These are phyloP conservation scores for Catocala nupta DNA, from an alignment of 2,888 invertebrate species.

Conservation along the genomic window DNA sequence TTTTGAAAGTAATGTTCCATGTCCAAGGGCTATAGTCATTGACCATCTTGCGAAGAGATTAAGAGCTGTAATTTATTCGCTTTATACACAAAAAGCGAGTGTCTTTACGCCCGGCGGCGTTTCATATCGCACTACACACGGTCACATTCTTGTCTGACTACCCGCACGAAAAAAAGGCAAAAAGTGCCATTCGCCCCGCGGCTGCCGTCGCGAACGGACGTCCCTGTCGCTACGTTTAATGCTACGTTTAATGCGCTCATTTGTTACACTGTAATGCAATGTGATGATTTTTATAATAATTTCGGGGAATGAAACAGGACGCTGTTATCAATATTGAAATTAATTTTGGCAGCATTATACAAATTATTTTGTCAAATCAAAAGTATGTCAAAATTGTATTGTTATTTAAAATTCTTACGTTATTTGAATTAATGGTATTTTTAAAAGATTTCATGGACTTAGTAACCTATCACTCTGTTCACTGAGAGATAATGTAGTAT, in stretches of 20 bases:
- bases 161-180: conserved; percentile 65
- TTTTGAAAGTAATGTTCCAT: conserved; percentile 38
- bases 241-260: conserved; percentile 63
- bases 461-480: too few species aligned
- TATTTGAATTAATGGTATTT: too few species aligned
- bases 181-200: conserved; percentile 65
- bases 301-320: conserved; percentile 23
- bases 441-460: too few species aligned
- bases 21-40: conserved; percentile 53
- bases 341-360: neutral
- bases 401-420: too few species aligned
- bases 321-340: conserved; percentile 6
- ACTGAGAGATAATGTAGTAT: too few species aligned
- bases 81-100: conserved; percentile 62
- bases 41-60: conserved; percentile 55
- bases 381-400: too few species aligned
- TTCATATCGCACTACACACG: conserved; percentile 76
- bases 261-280: conserved; percentile 61
- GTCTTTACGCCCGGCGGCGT: conserved; percentile 68
- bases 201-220: conserved; percentile 68
- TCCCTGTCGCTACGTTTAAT: conserved; percentile 71
- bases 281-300: conserved; percentile 41
- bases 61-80: conserved; percentile 63
- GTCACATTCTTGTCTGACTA: conserved; percentile 77
- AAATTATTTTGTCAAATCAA: neutral